A percentile compares a stretch with the other conserved stretches of the same genome.
Conservation (phyloP, 2,113 vertebrate species). For the Eidolon helvum region DNA sequence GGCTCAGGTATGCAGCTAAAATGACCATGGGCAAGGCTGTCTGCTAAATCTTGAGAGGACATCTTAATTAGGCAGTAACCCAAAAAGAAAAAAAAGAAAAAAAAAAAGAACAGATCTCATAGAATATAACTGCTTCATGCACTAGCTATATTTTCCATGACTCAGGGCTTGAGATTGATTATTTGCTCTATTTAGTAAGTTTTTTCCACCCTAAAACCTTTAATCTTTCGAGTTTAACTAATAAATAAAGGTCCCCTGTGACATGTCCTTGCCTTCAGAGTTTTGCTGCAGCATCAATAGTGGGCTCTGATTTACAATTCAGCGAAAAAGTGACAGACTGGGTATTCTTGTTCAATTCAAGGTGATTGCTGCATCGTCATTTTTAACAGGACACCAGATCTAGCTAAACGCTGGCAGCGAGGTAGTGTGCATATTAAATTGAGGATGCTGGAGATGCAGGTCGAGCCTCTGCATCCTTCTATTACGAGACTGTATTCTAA, state of each 20-base stretch:
- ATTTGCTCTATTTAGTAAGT: conserved; percentile 28
- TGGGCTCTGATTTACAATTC: conserved; percentile 63
- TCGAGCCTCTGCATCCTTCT: background rate
- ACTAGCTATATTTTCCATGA: background rate
- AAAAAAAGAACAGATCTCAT: background rate
- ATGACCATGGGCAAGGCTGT: background rate
- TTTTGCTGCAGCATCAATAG: conserved; percentile 56
- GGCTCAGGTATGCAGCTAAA: background rate
- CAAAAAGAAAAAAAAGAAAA: background rate
- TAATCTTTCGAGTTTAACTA: conserved; percentile 40
- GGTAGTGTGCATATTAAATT: background rate
- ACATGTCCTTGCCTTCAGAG: conserved; percentile 67
- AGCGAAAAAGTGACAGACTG: conserved; percentile 33
- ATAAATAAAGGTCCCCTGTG: conserved; percentile 52
- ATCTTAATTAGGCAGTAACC: background rate
- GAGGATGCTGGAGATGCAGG: background rate
- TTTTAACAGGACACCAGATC: conserved; percentile 57
- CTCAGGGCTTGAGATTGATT: background rate
- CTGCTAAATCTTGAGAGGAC: background rate
- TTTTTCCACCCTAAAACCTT: conserved; percentile 38
- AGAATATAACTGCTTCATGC: background rate
- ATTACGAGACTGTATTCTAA: background rate
- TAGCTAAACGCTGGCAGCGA: background rate
- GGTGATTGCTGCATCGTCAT: conserved; percentile 61
- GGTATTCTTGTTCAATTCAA: conserved; percentile 60